Evolutionary conservation across 2,797 vertebrate genomes (phyloP).

Genomic region (Carduelis carduelis): DNA sequence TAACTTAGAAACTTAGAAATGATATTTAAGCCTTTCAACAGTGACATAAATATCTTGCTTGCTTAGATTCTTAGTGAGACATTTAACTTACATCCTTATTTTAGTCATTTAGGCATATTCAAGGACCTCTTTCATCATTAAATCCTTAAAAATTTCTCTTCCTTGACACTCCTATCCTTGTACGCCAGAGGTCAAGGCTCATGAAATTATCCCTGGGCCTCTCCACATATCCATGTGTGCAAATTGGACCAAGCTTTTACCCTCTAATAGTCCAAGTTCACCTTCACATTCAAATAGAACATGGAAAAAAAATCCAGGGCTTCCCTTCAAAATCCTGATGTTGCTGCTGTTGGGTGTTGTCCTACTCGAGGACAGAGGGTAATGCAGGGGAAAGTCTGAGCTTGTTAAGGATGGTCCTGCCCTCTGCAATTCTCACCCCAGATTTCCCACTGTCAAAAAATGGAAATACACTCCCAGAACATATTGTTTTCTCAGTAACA

Average conservation of each 20-base stretch:
- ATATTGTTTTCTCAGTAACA: background rate
- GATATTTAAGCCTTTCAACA: background rate
- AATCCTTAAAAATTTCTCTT: background rate
- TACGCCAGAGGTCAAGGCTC: conserved; percentile 9
- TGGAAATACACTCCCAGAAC: background rate
- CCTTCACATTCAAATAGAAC: background rate
- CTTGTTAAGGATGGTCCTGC: background rate
- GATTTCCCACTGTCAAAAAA: background rate
- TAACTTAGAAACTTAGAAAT: background rate
- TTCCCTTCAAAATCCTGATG: background rate
- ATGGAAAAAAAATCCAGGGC: background rate
- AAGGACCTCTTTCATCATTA: background rate
- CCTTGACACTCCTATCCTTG: background rate
- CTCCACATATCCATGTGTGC: background rate
- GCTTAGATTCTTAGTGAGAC: conserved; percentile 2
- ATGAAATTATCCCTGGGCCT: background rate
- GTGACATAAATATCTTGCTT: background rate
- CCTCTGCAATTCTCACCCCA: background rate
- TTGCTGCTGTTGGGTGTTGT: background rate
- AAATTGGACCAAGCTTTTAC: conserved; percentile 17
- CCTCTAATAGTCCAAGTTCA: background rate
- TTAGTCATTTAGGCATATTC: conserved; percentile 3
- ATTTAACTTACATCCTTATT: conserved; percentile 6
- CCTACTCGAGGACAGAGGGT: background rate
- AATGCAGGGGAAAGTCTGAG: background rate